Base-by-base conservation (phyloP, 2,888 invertebrate genomes). In the Ophion slaviceki region DNA sequence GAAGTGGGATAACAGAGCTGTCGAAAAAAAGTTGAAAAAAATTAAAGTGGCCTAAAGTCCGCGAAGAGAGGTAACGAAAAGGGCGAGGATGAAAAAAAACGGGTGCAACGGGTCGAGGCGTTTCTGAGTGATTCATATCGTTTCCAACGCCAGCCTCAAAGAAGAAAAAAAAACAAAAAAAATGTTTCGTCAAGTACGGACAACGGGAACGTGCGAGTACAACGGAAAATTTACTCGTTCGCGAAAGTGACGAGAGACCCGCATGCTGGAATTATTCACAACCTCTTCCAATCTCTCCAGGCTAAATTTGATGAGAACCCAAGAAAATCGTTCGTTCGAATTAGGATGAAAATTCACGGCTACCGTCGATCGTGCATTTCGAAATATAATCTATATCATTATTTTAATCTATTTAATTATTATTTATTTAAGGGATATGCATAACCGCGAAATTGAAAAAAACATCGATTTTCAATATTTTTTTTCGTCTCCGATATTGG, bases 1-100 rank as follows among this genome's bases (percentile, higher is more conserved):
- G 28, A 62, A 76, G 53, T 53, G 68, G 68, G 57, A 86, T 82
- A 76, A 85, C 75, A 79, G 53, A 53, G 32, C 14, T 57, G 32
- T 66, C 6, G 7, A n/a, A 14, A 67, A 61, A 61, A 71, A 66
- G 70, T 14, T 14, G 47, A 24, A 57, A 75, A 61, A 68, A 75
- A 78, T 78, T 59, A 76, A 84, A 70, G 80, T 71, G 45, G 72
- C 66, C 36, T 17, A 47, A 64, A 28, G 62, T 53, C 53, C 32
- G 57, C n/a, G 17, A 36, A 53, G 53, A 53, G 40, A 7, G 7
- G 40, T 7, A 76, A 70, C 14, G n/a, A 66, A 80, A 80, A 68
- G 59, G 40, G 70, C 40, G 17, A 17, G 14, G 53, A 14, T 5
- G 17, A 17, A 17, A 17, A 7, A 47, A 47, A 62, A 70, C 4